A percentile compares a stretch with the other conserved stretches of the same genome.
These are phyloP conservation scores for western clawed frog (Xenopus tropicalis) DNA, from an alignment of 2,113 vertebrate genomes.

Conservation along the genomic window UCB_Xtro_10.0 CM004450.2:73443501-73444000, in stretches of 20 bases:
- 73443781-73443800: not conserved
- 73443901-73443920: constrained; percentile 52
- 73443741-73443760: constrained; percentile 55
- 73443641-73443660: constrained; percentile 47
- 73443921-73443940: constrained; percentile 58
- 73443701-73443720: constrained; percentile 51
- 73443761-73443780: constrained; percentile 46
- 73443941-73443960: constrained; percentile 51
- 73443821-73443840: not conserved
- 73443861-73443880: constrained; percentile 56
- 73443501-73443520: constrained; percentile 59
- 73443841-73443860: not conserved
- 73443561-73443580: constrained; percentile 59
- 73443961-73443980: constrained; percentile 56
- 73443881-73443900: constrained; percentile 55
- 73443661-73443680: constrained; percentile 47
- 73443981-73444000: constrained; percentile 54
- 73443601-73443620: constrained; percentile 52
- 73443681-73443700: constrained; percentile 43
- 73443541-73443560: constrained; percentile 52
- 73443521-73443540: constrained; percentile 53
- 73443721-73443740: constrained; percentile 47
- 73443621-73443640: constrained; percentile 57
- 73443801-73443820: too few species aligned
- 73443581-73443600: constrained; percentile 47